Evolutionary conservation across 2,888 invertebrate species (phyloP), one percentile per base, ranked within the genome.

Genomic region (Drosophila nigricruria): DNA sequence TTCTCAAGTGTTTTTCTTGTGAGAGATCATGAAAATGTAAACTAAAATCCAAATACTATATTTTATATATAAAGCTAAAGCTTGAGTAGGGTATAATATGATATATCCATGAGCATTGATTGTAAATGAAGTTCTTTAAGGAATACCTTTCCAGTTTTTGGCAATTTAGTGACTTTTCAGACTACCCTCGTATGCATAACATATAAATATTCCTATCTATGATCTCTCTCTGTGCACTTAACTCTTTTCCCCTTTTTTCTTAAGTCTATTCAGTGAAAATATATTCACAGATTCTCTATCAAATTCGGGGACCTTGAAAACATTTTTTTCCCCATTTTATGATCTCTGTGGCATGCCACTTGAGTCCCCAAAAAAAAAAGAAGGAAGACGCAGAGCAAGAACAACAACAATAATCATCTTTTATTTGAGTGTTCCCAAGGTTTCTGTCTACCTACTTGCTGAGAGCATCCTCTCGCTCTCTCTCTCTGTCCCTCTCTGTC

Each of bases 371-470:
- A 4, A 25, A 43, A 43, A 18, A 18, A 30, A n/a, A 50, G n/a
- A 27, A 57, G 4, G 3, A 40, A 38, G 2, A 27, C 30, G 38
- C 9, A 36, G 49, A 30, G 6, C n/a, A 49, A 5, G 16, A 45
- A 25, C 45, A 59, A 45, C 34, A 52, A 20, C n/a, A 16, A 53
- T n/a, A 34, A 59, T 43, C 32, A 40, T 71, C 52, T 62, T 58
- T 25, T 42, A 45, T 57, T 50, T 58, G 61, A 59, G 47, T 70
- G 63, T 65, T 73, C 66, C 59, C 84, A 69, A 81, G 79, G 79
- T 64, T 49, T 79, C 43, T 49, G 64, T 69, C 88, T 87, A 77
- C 81, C 88, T 84, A 83, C 84, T 70, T 25, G 45, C 25, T 45
- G 5, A 47, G 47, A 47, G 47, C 27, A 10, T 18, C 18, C n/a